Evolutionary conservation across 2,888 invertebrate species (phyloP), one percentile per base, ranked within the genome.

Genomic region (Agrotis ipsilon): DNA sequence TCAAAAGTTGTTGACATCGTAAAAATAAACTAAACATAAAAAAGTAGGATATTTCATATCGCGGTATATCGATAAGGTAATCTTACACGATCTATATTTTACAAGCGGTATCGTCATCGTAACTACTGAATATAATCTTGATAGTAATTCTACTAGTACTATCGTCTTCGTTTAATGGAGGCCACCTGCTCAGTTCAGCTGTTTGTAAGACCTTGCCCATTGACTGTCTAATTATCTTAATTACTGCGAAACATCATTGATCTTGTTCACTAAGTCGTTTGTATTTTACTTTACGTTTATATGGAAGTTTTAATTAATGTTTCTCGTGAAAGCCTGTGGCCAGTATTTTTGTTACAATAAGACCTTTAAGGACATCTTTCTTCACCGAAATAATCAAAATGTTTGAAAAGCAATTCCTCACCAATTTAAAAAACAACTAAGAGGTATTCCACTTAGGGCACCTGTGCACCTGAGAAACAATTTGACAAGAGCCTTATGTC

Each of bases 181-280:
- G 68, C 57, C 90, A 91, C 89, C 91, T 92, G 91, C 87, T 75
- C 9, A n/a, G 49, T 84, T 85, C 89, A 90, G 91, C 89, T 91
- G 90, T 85, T 77, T 66, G 55, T 63, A 60, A 57, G 71, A 76
- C 57, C 75, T 80, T 72, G 74, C 72, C 81, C 84, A 86, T 85
- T 83, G 86, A 80, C 84, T 86, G 68, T 82, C 86, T 87, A 90
- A 89, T 89, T 87, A 85, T 75, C 63, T 86, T 88, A 88, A 89
- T 89, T 85, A 81, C 75, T 75, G 70, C 74, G 72, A 80, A 68
- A 78, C 75, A 73, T 74, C 73, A 71, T 70, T 68, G 73, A 81
- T 84, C 81, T 77, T 45, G 51, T n/a, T 66, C 52, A 59, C 18
- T 74, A 59, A 55, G 54, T 55, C 16, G 39, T 63, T 51, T 32